Evolutionary conservation across 2,797 vertebrate species (phyloP).

Genomic region (Arrhamphus sclerolepis): DNA sequence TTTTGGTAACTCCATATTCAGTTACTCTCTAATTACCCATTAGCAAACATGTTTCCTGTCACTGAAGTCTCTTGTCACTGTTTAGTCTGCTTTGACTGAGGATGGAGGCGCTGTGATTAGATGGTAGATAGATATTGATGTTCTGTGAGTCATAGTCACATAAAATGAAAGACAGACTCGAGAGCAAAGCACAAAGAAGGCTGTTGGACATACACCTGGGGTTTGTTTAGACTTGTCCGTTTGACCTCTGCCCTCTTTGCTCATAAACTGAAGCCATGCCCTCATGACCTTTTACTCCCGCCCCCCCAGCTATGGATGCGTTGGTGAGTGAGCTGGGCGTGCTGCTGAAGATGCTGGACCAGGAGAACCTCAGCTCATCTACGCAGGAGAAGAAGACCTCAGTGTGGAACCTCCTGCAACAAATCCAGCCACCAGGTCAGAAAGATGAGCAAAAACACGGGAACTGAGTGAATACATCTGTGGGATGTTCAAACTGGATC

Average conservation of each 20-base stretch:
- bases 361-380: slow-evolving; percentile 91
- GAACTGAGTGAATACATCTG: background rate
- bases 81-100: slow-evolving; percentile 60
- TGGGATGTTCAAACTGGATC: background rate
- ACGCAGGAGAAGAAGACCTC: slow-evolving; percentile 92
- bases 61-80: slow-evolving; percentile 20
- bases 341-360: slow-evolving; percentile 94
- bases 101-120: slow-evolving; percentile 23
- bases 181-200: slow-evolving; percentile 22
- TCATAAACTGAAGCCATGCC: slow-evolving; percentile 25
- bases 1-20: slow-evolving; percentile 5
- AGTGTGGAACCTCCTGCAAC: slow-evolving; percentile 90
- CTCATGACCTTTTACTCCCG: slow-evolving; percentile 31
- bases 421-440: slow-evolving; percentile 88
- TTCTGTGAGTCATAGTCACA: slow-evolving; percentile 44
- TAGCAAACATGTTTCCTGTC: slow-evolving; percentile 39
- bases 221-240: slow-evolving; percentile 65
- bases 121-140: slow-evolving; percentile 29
- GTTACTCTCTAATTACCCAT: slow-evolving; percentile 41
- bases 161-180: slow-evolving; percentile 41
- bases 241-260: slow-evolving; percentile 55
- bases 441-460: background rate
- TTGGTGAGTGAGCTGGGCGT: slow-evolving; percentile 90
- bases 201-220: slow-evolving; percentile 17
- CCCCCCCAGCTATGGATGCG: slow-evolving; percentile 88